A percentile compares a stretch with the other conserved stretches of the same genome.
These are phyloP conservation scores for Sminthurinus signatus DNA, from an alignment of 1,140 invertebrate genomes.

Conservation along the genomic window DNA sequence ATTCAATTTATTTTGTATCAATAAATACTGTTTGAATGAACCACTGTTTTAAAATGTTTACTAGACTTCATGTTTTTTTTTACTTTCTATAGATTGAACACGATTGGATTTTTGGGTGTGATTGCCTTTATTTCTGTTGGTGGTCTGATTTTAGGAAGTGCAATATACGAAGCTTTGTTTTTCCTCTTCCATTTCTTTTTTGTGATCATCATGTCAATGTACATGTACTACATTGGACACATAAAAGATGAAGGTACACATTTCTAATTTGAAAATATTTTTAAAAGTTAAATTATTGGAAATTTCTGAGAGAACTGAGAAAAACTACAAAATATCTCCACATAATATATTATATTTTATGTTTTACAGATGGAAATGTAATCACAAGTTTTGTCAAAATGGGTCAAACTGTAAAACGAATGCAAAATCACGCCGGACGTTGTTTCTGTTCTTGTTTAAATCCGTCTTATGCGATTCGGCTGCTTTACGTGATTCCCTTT, in stretches of 20 bases:
- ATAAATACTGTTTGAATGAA: background rate
- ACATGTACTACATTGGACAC: no score
- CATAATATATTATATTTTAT: no score
- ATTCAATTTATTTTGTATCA: background rate
- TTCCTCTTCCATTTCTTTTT: no score
- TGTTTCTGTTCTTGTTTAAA: background rate
- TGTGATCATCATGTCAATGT: no score
- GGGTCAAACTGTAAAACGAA: background rate
- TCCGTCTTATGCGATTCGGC: background rate
- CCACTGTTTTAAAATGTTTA: no score
- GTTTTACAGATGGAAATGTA: background rate
- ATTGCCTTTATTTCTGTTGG: background rate
- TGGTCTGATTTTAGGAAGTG: background rate
- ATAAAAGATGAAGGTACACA: no score
- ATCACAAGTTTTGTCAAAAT: background rate
- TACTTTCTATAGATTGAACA: background rate
- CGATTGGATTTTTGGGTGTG: background rate
- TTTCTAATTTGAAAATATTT: no score
- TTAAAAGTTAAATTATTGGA: no score
- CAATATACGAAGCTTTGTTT: no score
- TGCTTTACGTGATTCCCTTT: background rate
- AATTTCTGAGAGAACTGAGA: no score
- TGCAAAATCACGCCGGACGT: background rate
- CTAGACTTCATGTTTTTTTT: no score
- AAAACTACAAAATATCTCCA: no score